A percentile compares a stretch with the other conserved stretches of the same genome.
phyloP scores from a whole-genome alignment of 1,140 invertebrate genomes.

The Bombus consobrinus region DNA sequence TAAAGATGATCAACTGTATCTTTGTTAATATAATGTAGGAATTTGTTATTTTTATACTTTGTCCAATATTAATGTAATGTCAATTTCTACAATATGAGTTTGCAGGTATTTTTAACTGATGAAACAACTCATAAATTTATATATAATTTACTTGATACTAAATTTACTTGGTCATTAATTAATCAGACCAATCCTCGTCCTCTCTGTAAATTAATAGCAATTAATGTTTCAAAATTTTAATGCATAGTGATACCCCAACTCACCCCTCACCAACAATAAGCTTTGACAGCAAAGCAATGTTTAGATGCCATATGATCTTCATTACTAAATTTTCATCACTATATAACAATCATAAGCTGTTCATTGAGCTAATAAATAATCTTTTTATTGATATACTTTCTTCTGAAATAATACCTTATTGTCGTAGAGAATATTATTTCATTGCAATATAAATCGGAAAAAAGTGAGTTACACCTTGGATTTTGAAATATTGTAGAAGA shows the following conservation, averaged over 20 bases:
- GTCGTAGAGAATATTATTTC: not conserved
- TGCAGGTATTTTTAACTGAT: conserved; percentile 11
- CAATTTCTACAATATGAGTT: conserved; percentile 27
- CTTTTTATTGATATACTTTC: conserved; percentile 24
- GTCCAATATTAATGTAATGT: conserved; percentile 4
- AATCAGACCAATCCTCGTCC: conserved; percentile 70
- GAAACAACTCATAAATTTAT: conserved; percentile 33
- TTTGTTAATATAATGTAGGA: conserved; percentile 34
- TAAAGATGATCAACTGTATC: not conserved
- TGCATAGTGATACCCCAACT: conserved; percentile 7
- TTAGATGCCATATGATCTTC: conserved; percentile 3
- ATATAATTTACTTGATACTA: conserved; percentile 30
- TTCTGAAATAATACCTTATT: conserved; percentile 19
- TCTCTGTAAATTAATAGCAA: conserved; percentile 68
- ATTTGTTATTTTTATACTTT: conserved; percentile 22
- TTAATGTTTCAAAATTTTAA: conserved; percentile 46
- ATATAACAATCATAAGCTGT: conserved; percentile 5
- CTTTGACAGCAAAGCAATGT: conserved; percentile 51
- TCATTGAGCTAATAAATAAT: conserved; percentile 22
- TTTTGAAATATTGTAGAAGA: conserved; percentile 11
- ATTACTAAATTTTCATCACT: not conserved
- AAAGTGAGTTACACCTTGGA: not conserved
- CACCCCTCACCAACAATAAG: conserved; percentile 57
- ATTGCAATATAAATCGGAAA: not conserved
- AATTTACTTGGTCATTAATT: conserved; percentile 55